Evolutionary conservation across 2,888 invertebrate genomes (phyloP), one percentile per base, ranked within the genome.

Genomic region (Erannis defoliaria): DNA sequence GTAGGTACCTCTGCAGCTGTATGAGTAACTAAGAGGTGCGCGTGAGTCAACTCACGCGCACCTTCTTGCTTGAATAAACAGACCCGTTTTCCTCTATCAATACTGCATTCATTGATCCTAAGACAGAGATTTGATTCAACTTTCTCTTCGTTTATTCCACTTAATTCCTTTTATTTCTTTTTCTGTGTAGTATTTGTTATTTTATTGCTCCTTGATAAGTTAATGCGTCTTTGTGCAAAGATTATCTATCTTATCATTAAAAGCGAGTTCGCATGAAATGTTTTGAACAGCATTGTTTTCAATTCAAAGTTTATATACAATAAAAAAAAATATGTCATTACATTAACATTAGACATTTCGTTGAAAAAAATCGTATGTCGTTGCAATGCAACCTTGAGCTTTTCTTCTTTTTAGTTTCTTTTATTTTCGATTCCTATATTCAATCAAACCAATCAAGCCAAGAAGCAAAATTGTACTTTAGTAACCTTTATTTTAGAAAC

Each of bases 41-140:
- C 72, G 69, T 75, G 73, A 72, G 57, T 64, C 65, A 57, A 49
- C 70, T 62, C 72, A 76, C 68, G 74, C 66, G 66, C 61, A 59
- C 64, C 51, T 61, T 55, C 56, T 45, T 53, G 43, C 19, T 55
- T 58, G 48, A 56, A 12, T 50, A 51, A 57, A 55, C 53, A 55
- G 40, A 29, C 45, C 42, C 12, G 35, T 48, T 56, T 60, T 55
- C 23, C 43, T 48, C 48, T 18, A 10, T 35, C 21, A 35, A 12
- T 53, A 33, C 38, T 42, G 19, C 33, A 62, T 54, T 55, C 38
- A 55, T 26, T 55, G 62, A 60, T 60, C 35, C 48, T 31, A 38
- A 29, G 8, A 38, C 12, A 29, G 16, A 12, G 14, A 18, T 38
- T 48, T 40, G 5, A 40, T 19, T 14, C 5, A 14, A 26, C 55